Conservation (phyloP, 2,888 invertebrate species). For the Idaea aversata region DNA sequence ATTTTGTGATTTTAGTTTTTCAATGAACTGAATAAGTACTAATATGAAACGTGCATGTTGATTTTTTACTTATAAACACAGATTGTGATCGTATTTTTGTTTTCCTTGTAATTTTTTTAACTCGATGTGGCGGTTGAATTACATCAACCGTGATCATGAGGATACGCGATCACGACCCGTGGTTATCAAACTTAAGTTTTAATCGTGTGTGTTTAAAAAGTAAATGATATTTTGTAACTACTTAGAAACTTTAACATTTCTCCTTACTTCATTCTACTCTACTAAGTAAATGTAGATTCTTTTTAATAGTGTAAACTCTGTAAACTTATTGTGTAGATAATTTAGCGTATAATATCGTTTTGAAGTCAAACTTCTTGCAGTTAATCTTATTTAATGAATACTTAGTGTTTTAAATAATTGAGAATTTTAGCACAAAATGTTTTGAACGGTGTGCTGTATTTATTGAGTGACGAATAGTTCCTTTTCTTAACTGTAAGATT, state of each 20-base stretch:
- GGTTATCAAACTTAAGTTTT: too few relatives aligned
- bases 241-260: not conserved
- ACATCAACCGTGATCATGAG: too few relatives aligned
- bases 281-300: slow-evolving; percentile 6
- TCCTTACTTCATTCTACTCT: slow-evolving; percentile 5
- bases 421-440: slow-evolving; percentile 16
- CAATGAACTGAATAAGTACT: slow-evolving; percentile 25
- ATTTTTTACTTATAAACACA: too few relatives aligned
- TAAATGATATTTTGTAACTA: not conserved
- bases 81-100: too few relatives aligned
- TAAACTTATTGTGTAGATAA: slow-evolving; percentile 10
- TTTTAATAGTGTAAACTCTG: slow-evolving; percentile 11
- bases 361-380: slow-evolving; percentile 30
- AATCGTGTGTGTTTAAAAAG: not conserved
- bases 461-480: slow-evolving; percentile 15
- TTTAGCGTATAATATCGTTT: slow-evolving; percentile 18
- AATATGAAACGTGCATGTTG: not conserved
- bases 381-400: slow-evolving; percentile 14
- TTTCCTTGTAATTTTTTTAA: too few relatives aligned
- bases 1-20: slow-evolving; percentile 51
- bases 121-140: too few relatives aligned
- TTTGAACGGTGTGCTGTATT: slow-evolving; percentile 11
- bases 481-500: not conserved
- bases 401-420: slow-evolving; percentile 14
- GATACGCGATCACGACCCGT: too few relatives aligned